phyloP scores from a whole-genome alignment of 2,888 invertebrate species.

The Parnassius apollo region DNA sequence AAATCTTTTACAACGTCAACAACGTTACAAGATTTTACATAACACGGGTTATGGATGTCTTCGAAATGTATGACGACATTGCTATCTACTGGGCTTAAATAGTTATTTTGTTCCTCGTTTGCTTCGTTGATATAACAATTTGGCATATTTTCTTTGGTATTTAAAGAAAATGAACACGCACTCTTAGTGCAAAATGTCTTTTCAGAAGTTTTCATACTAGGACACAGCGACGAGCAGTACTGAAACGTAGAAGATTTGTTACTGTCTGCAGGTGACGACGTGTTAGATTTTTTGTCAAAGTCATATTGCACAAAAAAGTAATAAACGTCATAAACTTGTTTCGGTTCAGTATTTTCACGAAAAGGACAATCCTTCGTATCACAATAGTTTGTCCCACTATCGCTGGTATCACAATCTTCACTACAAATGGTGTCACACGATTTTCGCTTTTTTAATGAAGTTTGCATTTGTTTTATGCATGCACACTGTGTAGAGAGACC shows the following conservation, averaged over 20 bases:
- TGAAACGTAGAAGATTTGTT: slow-evolving; percentile 43
- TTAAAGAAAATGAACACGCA: slow-evolving; percentile 40
- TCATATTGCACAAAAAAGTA: slow-evolving; percentile 69
- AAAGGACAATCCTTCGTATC: slow-evolving; percentile 55
- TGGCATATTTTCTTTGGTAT: slow-evolving; percentile 1
- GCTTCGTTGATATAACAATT: slow-evolving; percentile 36
- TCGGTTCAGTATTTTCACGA: slow-evolving; percentile 33
- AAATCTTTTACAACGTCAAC: slow-evolving; percentile 66
- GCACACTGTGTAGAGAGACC: slow-evolving; percentile 71
- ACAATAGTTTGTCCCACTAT: slow-evolving; percentile 47
- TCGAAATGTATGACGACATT: slow-evolving; percentile 54
- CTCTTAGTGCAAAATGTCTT: slow-evolving; percentile 55
- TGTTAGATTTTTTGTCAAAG: slow-evolving; percentile 40
- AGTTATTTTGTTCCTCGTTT: slow-evolving; percentile 28
- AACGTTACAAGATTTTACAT: slow-evolving; percentile 61
- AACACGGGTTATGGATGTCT: slow-evolving; percentile 62
- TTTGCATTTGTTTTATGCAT: slow-evolving; percentile 61
- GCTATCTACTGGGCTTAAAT: slow-evolving; percentile 68
- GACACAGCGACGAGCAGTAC: slow-evolving; percentile 56
- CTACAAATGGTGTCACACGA: slow-evolving; percentile 52
- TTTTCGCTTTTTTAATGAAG: slow-evolving; percentile 46
- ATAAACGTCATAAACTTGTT: slow-evolving; percentile 57
- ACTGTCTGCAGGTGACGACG: slow-evolving; percentile 33
- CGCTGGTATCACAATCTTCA: slow-evolving; percentile 52
- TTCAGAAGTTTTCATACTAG: slow-evolving; percentile 45